Conservation (phyloP, 2,888 invertebrate species). For the Synanthedon formicaeformis region DNA sequence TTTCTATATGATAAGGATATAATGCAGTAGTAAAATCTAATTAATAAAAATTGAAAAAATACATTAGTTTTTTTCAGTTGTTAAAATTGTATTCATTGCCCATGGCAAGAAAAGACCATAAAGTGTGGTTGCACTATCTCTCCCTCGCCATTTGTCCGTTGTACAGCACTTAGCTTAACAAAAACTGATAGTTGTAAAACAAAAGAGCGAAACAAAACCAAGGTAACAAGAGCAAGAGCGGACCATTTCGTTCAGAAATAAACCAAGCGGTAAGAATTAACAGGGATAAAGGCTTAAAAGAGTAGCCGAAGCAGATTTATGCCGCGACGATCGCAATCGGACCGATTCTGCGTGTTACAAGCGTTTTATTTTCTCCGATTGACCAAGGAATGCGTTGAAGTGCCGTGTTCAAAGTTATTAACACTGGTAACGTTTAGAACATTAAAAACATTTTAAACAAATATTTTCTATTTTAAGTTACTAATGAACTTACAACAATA, state of each 20-base stretch:
- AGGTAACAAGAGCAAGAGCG: conserved; percentile 61
- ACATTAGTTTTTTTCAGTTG: too few relatives aligned
- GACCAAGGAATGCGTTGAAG: conserved; percentile 32
- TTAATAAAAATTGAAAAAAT: too few relatives aligned
- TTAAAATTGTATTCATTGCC: background rate
- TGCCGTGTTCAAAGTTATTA: conserved; percentile 10
- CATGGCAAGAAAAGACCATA: conserved; percentile 28
- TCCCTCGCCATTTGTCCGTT: conserved; percentile 60
- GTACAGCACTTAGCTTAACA: conserved; percentile 68
- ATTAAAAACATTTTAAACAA: too few relatives aligned
- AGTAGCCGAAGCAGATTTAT: conserved; percentile 70
- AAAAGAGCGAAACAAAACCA: conserved; percentile 58
- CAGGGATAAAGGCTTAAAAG: conserved; percentile 68
- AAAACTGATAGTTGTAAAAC: conserved; percentile 69
- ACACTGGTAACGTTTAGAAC: too few relatives aligned
- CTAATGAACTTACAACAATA: too few relatives aligned
- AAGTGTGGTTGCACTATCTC: conserved; percentile 45
- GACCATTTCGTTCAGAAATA: conserved; percentile 62
- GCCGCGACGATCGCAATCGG: conserved; percentile 65
- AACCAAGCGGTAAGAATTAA: conserved; percentile 71
- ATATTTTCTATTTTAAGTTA: too few relatives aligned
- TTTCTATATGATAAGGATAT: too few relatives aligned
- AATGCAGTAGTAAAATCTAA: too few relatives aligned
- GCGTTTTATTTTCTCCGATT: conserved; percentile 49
- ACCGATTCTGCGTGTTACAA: conserved; percentile 52